phyloP scores from a whole-genome alignment of 2,113 vertebrate genomes.

The Acanthochromis polyacanthus region DNA sequence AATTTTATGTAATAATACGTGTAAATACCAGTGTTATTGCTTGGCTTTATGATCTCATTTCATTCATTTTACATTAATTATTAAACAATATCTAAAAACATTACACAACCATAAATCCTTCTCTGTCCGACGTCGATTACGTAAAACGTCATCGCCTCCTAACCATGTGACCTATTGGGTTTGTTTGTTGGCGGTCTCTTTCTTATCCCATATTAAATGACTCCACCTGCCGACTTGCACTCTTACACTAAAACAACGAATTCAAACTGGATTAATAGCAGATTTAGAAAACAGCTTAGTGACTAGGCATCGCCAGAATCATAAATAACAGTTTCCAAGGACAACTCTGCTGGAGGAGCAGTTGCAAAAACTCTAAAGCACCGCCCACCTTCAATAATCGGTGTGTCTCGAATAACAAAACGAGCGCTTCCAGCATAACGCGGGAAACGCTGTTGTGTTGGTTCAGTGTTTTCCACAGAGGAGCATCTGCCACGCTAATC shows the following conservation, averaged over 20 bases:
- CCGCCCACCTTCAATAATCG: not conserved
- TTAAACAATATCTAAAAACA: too few relatives aligned
- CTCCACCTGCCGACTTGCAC: not conserved
- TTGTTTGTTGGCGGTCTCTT: not conserved
- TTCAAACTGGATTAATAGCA: not conserved
- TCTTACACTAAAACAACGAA: not conserved
- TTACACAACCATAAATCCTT: not conserved
- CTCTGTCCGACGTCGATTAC: not conserved
- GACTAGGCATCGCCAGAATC: rapidly evolving
- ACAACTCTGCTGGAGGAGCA: not conserved
- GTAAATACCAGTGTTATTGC: too few relatives aligned
- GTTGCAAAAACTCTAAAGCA: not conserved
- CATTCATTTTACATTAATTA: too few relatives aligned
- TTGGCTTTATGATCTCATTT: too few relatives aligned
- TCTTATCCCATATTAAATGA: not conserved
- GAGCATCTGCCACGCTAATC: slow-evolving; percentile 28
- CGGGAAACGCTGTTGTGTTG: slow-evolving; percentile 72
- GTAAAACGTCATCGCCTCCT: slow-evolving; percentile 22
- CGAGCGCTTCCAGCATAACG: slow-evolving; percentile 57
- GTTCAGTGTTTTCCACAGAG: slow-evolving; percentile 34
- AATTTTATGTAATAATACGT: too few relatives aligned
- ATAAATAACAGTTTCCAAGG: rapidly evolving
- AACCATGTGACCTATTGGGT: slow-evolving; percentile 6
- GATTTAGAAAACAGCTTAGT: rapidly evolving
- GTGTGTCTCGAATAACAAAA: slow-evolving; percentile 3